Evolutionary conservation across 2,113 vertebrate species (phyloP).

Genomic region (Hydropotes inermis): DNA sequence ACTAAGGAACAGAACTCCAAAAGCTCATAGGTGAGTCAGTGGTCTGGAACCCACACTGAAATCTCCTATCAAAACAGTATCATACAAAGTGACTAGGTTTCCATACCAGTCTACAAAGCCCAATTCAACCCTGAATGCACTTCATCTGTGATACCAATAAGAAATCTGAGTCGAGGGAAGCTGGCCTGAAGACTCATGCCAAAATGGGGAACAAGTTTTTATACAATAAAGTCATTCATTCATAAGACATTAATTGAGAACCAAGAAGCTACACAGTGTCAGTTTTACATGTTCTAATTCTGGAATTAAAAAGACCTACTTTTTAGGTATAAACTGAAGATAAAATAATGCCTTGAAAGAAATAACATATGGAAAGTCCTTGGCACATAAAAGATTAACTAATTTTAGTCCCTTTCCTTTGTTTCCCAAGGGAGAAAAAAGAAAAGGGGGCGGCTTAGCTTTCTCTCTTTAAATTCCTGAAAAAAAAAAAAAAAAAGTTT

Average conservation of each 20-base stretch:
- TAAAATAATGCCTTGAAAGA: background rate
- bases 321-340: slow-evolving; percentile 10
- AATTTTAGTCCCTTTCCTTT: background rate
- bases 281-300: background rate
- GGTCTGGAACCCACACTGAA: background rate
- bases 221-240: background rate
- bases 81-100: background rate
- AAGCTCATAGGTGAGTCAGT: background rate
- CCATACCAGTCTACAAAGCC: background rate
- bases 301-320: background rate
- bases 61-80: background rate
- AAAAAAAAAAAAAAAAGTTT: background rate
- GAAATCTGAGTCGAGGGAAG: background rate
- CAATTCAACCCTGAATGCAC: background rate
- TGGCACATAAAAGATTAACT: background rate
- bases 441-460: background rate
- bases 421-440: background rate
- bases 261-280: background rate
- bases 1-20: background rate
- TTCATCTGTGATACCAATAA: background rate
- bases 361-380: background rate
- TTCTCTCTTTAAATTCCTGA: background rate
- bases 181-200: background rate
- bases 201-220: background rate
- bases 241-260: background rate